phyloP scores from a whole-genome alignment of 23 tunicate genomes.

The Aplidium turbinatum region DNA sequence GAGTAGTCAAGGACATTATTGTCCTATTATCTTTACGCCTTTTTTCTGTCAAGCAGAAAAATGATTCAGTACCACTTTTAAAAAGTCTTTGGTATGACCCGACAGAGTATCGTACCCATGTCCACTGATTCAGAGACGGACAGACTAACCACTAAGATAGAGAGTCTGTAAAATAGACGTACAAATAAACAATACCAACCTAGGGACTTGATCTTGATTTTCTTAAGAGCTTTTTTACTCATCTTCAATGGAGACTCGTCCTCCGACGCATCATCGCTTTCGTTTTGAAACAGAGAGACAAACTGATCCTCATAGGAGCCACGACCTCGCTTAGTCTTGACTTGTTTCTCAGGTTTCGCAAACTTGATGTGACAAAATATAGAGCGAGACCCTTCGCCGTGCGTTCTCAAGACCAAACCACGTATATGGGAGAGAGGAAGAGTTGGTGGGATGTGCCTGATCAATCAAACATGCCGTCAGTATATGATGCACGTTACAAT shows the following conservation, averaged over 20 bases:
- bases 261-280: conserved; percentile 11
- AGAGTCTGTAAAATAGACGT: background rate
- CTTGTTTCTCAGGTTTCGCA: conserved; percentile 21
- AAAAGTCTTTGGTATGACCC: too few relatives aligned
- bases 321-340: conserved; percentile 22
- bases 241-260: conserved; percentile 34
- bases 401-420: conserved; percentile 41
- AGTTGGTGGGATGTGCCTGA: conserved; percentile 54
- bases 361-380: conserved; percentile 48
- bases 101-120: too few relatives aligned
- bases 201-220: conserved; percentile 44
- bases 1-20: too few relatives aligned
- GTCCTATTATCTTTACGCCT: background rate
- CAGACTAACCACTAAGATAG: background rate
- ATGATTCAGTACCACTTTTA: too few relatives aligned
- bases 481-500: too few relatives aligned
- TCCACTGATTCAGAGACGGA: too few relatives aligned
- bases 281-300: conserved; percentile 60
- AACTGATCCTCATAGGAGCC: conserved; percentile 76
- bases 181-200: background rate
- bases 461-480: background rate
- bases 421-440: conserved; percentile 71
- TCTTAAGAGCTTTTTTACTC: conserved; percentile 51
- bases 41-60: background rate
- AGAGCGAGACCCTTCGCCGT: conserved; percentile 36